A percentile compares a stretch with the other conserved stretches of the same genome.
Conservation (phyloP, 2,888 invertebrate genomes). For the Caenorhabditis virilis region DNA sequence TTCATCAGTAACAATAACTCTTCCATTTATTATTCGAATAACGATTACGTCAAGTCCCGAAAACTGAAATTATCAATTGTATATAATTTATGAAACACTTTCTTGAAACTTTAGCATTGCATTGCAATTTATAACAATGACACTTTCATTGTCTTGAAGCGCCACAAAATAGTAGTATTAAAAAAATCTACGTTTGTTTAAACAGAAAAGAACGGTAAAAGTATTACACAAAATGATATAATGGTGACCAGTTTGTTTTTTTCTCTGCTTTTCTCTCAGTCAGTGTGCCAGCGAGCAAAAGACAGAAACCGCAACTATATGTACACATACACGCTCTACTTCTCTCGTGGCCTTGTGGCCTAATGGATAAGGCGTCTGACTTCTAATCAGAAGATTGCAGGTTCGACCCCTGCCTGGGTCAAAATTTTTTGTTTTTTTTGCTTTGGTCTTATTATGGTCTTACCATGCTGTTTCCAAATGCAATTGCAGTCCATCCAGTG, state of each 20-base stretch:
- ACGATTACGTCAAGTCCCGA: constrained; percentile 61
- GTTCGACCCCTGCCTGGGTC: constrained; percentile 65
- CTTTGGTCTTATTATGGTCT: constrained; percentile 1
- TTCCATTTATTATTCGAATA: constrained; percentile 58
- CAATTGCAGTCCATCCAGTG: constrained; percentile 60
- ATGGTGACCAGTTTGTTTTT: too few species aligned
- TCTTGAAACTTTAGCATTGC: too few species aligned
- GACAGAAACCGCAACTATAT: not conserved
- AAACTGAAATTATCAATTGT: constrained; percentile 30
- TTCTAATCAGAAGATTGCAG: constrained; percentile 67
- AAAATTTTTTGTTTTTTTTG: constrained; percentile 26
- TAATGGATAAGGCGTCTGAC: constrained; percentile 68
- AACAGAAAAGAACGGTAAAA: too few species aligned
- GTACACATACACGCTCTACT: too few species aligned
- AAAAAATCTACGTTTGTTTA: too few species aligned
- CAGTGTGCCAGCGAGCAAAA: too few species aligned
- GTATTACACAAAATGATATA: too few species aligned
- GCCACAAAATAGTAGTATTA: too few species aligned
- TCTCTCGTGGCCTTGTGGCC: constrained; percentile 60
- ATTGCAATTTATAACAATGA: too few species aligned
- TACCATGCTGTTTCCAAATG: constrained; percentile 64
- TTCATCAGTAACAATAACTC: constrained; percentile 61
- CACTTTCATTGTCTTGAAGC: too few species aligned
- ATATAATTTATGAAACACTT: too few species aligned
- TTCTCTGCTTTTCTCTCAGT: too few species aligned